Conservation (phyloP, 1,140 invertebrate genomes). For the Luehdorfia chinensis region DNA sequence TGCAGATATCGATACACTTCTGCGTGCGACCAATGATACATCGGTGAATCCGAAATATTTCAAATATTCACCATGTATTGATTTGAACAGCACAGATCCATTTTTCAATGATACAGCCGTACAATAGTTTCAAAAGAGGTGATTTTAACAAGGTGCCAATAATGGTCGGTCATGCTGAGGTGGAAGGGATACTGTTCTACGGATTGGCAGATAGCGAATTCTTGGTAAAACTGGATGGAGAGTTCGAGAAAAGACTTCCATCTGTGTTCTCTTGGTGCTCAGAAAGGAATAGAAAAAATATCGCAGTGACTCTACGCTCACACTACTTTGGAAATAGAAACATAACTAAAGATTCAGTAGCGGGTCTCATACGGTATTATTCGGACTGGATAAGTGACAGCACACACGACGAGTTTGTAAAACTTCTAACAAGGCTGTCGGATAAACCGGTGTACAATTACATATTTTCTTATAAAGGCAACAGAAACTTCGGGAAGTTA, state of each 20-base stretch:
- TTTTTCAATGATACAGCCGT: constrained; percentile 39
- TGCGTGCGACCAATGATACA: constrained; percentile 30
- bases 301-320: constrained; percentile 16
- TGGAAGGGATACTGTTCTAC: constrained; percentile 7
- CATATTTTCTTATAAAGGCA: constrained; percentile 50
- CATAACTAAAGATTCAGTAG: constrained; percentile 28
- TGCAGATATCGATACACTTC: constrained; percentile 25
- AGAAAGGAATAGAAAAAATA: neutral
- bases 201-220: neutral
- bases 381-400: constrained; percentile 57
- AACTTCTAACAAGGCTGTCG: constrained; percentile 36
- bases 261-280: constrained; percentile 7
- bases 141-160: constrained; percentile 42
- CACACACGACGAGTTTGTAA: constrained; percentile 41
- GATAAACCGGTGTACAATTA: constrained; percentile 53
- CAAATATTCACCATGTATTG: constrained; percentile 47
- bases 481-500: constrained; percentile 48
- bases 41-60: constrained; percentile 49
- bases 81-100: constrained; percentile 29
- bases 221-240: neutral
- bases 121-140: constrained; percentile 32
- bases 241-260: constrained; percentile 3
- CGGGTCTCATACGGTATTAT: constrained; percentile 40
- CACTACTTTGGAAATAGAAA: constrained; percentile 47
- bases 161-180: constrained; percentile 27